phyloP scores from a whole-genome alignment of 1,140 invertebrate species.

The Tachypleus tridentatus region DNA sequence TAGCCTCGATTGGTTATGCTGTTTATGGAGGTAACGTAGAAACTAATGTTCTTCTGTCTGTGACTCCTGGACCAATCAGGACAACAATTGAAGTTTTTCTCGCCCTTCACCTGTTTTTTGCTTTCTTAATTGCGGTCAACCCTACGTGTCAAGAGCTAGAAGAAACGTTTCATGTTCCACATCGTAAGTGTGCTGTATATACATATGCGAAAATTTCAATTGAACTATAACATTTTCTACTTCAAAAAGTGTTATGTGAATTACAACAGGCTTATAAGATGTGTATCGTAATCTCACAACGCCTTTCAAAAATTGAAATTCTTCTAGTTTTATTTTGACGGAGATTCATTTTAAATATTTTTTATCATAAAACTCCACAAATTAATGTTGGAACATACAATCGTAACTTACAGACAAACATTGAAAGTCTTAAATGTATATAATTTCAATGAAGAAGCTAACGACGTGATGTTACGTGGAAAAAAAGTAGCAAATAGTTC shows the following conservation, averaged over 20 bases:
- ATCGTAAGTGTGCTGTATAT: constrained; percentile 37
- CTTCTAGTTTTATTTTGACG: no score
- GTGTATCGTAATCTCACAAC: no score
- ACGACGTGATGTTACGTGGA: no score
- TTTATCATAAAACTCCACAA: no score
- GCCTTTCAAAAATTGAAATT: no score
- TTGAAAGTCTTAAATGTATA: no score
- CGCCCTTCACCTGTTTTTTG: constrained; percentile 46
- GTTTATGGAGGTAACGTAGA: constrained; percentile 45
- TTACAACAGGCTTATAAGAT: no score
- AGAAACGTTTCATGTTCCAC: constrained; percentile 48
- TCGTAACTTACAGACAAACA: no score
- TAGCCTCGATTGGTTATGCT: constrained; percentile 43
- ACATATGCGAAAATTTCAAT: constrained; percentile 41
- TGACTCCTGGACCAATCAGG: constrained; percentile 38
- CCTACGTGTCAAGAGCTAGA: constrained; percentile 56
- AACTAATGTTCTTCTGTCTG: constrained; percentile 41
- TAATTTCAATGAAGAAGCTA: no score
- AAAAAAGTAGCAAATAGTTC: not conserved
- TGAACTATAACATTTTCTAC: constrained; percentile 5
- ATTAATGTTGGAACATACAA: no score
- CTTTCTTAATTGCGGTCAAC: constrained; percentile 52
- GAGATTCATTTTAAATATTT: no score
- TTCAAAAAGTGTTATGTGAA: no score
- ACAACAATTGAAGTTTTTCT: constrained; percentile 46